These are phyloP conservation scores for Dryobotodes eremita DNA, from an alignment of 2,888 invertebrate species.

Conservation along the genomic window DNA sequence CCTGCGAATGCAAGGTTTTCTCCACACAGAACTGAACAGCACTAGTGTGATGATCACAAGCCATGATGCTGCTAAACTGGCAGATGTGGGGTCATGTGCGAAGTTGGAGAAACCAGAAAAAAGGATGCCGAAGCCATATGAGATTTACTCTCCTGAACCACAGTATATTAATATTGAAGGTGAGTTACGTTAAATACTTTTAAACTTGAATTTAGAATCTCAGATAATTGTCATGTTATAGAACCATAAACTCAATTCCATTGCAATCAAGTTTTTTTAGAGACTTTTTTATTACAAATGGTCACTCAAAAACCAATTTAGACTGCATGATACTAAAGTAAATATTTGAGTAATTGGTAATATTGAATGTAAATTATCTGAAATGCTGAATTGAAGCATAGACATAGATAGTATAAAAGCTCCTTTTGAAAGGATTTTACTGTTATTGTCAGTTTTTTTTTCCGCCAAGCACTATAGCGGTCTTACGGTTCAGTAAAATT, in stretches of 20 bases:
- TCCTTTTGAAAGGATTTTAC: too few species aligned
- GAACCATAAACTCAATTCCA: background rate
- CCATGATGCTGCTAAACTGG: conserved; percentile 86
- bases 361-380: background rate
- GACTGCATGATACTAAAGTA: background rate
- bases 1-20: conserved; percentile 86
- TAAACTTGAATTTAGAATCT: background rate
- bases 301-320: background rate
- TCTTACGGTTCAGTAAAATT: background rate
- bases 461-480: background rate
- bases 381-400: background rate
- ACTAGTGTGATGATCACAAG: conserved; percentile 83
- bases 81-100: conserved; percentile 83
- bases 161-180: conserved; percentile 88
- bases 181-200: conserved; percentile 61
- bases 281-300: background rate
- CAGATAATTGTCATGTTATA: background rate
- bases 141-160: conserved; percentile 82
- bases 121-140: conserved; percentile 72
- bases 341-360: background rate
- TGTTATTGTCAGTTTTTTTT: background rate
- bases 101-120: conserved; percentile 66
- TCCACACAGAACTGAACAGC: conserved; percentile 87
- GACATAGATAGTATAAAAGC: background rate
- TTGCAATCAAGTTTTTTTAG: background rate